Conservation (phyloP, 2,888 invertebrate species). For the Neuroscelio doddi region DNA sequence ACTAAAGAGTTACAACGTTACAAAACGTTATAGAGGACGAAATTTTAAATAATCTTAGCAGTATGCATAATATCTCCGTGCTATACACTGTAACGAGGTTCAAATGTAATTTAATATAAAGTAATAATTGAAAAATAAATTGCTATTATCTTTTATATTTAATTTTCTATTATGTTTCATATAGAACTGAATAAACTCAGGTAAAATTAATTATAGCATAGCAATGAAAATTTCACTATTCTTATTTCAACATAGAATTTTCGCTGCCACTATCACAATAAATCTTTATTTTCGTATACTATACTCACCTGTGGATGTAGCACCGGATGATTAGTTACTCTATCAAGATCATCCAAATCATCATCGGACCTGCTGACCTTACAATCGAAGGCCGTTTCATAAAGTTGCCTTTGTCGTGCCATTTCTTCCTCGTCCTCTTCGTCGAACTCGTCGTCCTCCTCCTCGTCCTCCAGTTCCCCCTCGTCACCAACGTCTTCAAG, state of each 20-base stretch:
- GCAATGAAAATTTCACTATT: neutral
- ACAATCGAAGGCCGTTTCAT: slow-evolving; percentile 93
- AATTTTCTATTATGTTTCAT: no score
- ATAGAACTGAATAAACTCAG: neutral
- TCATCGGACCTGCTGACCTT: slow-evolving; percentile 87
- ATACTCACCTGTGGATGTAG: slow-evolving; percentile 69
- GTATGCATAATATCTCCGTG: no score
- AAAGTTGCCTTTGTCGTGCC: slow-evolving; percentile 81
- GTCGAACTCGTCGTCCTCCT: slow-evolving; percentile 73
- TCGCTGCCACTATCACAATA: no score
- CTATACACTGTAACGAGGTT: no score
- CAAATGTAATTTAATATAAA: no score
- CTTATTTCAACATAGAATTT: no score
- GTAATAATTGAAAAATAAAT: no score
- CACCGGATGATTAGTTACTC: slow-evolving; percentile 86
- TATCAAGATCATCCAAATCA: slow-evolving; percentile 86
- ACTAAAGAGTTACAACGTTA: no score
- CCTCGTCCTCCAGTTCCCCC: slow-evolving; percentile 74
- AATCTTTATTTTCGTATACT: neutral
- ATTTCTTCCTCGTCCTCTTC: slow-evolving; percentile 76
- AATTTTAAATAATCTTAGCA: no score
- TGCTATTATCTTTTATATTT: no score
- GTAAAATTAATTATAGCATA: neutral
- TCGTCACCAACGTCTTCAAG: slow-evolving; percentile 77
- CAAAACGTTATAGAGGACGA: no score